Evolutionary conservation across 2,113 vertebrate genomes (phyloP).

Genomic region (Corythoichthys intestinalis): DNA sequence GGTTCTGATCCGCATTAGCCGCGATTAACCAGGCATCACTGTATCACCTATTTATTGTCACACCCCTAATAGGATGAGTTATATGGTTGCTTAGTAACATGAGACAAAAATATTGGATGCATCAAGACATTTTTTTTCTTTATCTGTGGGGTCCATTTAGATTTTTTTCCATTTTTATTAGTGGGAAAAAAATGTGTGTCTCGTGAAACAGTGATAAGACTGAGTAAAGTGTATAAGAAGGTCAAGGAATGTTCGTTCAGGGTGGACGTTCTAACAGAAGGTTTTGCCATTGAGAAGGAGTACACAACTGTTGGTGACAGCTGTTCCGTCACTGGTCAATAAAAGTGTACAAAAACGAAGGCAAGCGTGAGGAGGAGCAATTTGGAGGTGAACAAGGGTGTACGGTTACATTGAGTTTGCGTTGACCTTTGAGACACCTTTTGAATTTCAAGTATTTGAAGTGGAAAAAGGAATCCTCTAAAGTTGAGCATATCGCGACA

Average conservation of each 20-base stretch:
- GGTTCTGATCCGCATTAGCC: no score
- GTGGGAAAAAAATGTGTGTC: background rate
- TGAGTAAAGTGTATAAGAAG: background rate
- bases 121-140: no score
- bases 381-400: constrained; percentile 31
- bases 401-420: background rate
- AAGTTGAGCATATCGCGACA: background rate
- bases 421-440: constrained; percentile 27
- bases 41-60: no score
- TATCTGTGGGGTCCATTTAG: no score
- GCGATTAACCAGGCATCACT: no score
- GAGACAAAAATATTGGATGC: no score
- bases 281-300: constrained; percentile 37
- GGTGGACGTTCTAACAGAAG: constrained; percentile 31
- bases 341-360: constrained; percentile 25
- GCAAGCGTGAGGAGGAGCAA: constrained; percentile 24
- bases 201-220: background rate
- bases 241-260: background rate
- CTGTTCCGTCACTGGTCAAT: background rate
- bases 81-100: no score
- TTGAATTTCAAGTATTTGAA: constrained; percentile 25
- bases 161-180: no score
- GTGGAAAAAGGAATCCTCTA: background rate
- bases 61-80: no score
- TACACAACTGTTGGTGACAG: constrained; percentile 40